Evolutionary conservation across 1,140 invertebrate genomes (phyloP), one percentile per base, ranked within the genome.

Genomic region (Tribolium castaneum): DNA sequence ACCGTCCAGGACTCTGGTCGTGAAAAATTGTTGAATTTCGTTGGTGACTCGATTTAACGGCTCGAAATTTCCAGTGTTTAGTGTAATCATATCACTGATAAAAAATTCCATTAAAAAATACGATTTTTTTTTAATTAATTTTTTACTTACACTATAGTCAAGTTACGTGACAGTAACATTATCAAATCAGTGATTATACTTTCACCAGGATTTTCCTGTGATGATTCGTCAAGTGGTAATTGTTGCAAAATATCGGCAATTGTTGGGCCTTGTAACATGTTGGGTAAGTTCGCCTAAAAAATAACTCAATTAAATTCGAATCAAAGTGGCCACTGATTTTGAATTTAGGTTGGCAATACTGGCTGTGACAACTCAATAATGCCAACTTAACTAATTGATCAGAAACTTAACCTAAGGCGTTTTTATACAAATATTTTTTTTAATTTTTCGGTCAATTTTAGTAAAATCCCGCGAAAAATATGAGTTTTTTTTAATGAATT

Each of bases 11-110:
- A 89, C 85, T 9, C 89, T 80, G 9, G 83, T 82, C 14, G 88
- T 77, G 35, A 90, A 81, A 83, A 90, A 89, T 4, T 84, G 74
- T 66, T 90, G 86, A 7, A 89, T 87, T 34, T 89, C 77, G 19
- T 85, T 84, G 72, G 83, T 82, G 0, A 87, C 85, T 34, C 84
- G 79, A 76, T 83, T 76, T 9, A 85, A 70, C 1, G 84, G 84
- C 12, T 84, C 81, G 35, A 83, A 70, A 66, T 81, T 82, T 6
- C 83, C 83, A 39, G 70, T 79, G 56, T 80, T 82, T 19, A 86
- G 52, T 5, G 78, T 49, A 6, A 84, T 78, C 9, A 85, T 50
- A 77, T 86, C 85, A 7, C 84, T 85, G 45, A 16, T n/a, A n/a
- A 80, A 84, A 75, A 45, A 76, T 9, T 50, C 16, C 0, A 45